Evolutionary conservation across 1,140 invertebrate species (phyloP), one percentile per base, ranked within the genome.

Genomic region (Philopotamus ludificatus): DNA sequence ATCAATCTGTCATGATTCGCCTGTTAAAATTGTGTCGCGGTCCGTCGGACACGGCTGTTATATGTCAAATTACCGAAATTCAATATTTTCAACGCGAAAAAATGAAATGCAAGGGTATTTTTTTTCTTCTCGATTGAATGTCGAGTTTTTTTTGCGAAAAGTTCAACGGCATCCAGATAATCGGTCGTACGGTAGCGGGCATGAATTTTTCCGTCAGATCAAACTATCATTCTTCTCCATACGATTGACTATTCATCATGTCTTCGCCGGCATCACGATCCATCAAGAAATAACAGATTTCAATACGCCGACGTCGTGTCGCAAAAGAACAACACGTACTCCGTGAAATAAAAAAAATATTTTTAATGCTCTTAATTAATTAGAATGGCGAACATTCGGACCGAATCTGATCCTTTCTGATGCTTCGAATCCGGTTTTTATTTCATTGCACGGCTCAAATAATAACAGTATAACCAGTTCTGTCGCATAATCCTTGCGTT

Each of bases 361-460:
- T n/a, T n/a, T n/a, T n/a, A n/a, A n/a, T n/a, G n/a, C n/a, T n/a
- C n/a, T n/a, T n/a, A n/a, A n/a, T 28, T 47, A 60, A 60, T 60
- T 60, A 42, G 44, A 60, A 60, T 60, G 57, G 47, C 57, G n/a
- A n/a, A n/a, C n/a, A n/a, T n/a, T n/a, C n/a, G n/a, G 34, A 54
- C 39, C 22, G 54, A 57, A 57, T 57, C 34, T 28, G n/a, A n/a
- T n/a, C n/a, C n/a, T 47, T 60, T 60, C 47, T 60, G 21, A 47
- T 28, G 42, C 21, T 16, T 25, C 57, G n/a, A n/a, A n/a, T n/a
- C n/a, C n/a, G n/a, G n/a, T n/a, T n/a, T n/a, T n/a, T n/a, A n/a
- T n/a, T n/a, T n/a, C n/a, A n/a, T n/a, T n/a, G n/a, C n/a, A n/a
- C n/a, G n/a, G n/a, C n/a, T n/a, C n/a, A n/a, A n/a, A n/a, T n/a